Evolutionary conservation across 1,140 invertebrate genomes (phyloP), one percentile per base, ranked within the genome.

Genomic region (Drosophila ambigua): DNA sequence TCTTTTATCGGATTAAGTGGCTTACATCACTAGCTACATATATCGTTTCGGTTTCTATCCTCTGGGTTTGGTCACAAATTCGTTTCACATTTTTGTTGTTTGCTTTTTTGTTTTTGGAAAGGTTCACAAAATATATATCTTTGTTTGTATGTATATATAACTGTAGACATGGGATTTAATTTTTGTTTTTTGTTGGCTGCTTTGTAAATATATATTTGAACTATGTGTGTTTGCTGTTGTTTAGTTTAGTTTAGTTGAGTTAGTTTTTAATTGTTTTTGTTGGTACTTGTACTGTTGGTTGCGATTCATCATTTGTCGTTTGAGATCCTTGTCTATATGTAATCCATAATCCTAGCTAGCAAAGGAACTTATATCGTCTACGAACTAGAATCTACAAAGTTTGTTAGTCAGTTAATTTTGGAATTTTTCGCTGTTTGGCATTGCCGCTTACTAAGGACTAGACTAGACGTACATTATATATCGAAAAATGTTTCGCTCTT

Each of bases 261-360:
- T 74, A 68, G 41, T 51, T 62, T 52, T 51, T 52, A 41, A 55
- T 66, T 67, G 63, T 9, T 35, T 35, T 35, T 35, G 8, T 39
- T 39, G 35, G 26, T 65, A 75, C 48, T 85, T 87, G 82, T 87
- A 87, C 82, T 87, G 82, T 84, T 87, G 75, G 82, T 87, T 87
- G 82, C 82, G 58, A 82, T 68, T 87, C 62, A 80, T 87, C 62
- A 81, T 87, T 85, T 81, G 77, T 72, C 63, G 45, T 48, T 49
- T 78, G 82, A 87, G 82, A 78, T 85, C 81, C 64, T 72, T 69
- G 49, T 52, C 41, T 79, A 67, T 46, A 74, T 39, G 44, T 50
- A 53, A 67, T 50, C 53, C 61, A 67, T 67, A 67, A 67, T 67
- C 59, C 78, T 82, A 83, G 61, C 80, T 84, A 85, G 77, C 77